Evolutionary conservation across 2,797 vertebrate genomes (phyloP), one percentile per base, ranked within the genome.

Genomic region (Characodon lateralis): DNA sequence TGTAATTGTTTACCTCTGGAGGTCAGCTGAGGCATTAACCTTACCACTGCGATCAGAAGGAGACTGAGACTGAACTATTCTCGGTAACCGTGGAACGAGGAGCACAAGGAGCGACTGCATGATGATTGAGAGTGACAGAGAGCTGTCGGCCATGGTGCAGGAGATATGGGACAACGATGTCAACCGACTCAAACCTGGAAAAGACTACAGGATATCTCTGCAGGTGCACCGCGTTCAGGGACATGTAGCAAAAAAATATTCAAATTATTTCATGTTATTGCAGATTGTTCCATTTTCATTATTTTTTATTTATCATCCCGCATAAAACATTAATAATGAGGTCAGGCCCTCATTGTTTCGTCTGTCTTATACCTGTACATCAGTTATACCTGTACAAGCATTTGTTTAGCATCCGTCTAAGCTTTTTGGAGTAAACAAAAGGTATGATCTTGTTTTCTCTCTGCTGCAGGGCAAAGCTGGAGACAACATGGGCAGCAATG

Each of bases 161-260:
- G 87, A 94, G 66, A 91, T 96, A 5, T 96, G 96, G 96, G 95
- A 96, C 92, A 95, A 93, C 0, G 96, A 96, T 43, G 2, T 93
- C 83, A 96, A 96, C 90, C 91, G 96, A 68, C 94, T 96, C 28
- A 81, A 78, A 66, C 96, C 96, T 53, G 96, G 96, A 39, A 93
- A 75, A 51, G 96, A 96, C 89, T 96, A 96, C 91, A 92, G 89
- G 84, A 96, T 96, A 87, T 95, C 93, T 71, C 94, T 96, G 79
- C 96, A 96, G 95, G 96, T 96, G 80, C 35, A 72, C 28, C 61
- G 22, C n/a, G 12, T 31, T 69, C n/a, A 75, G 56, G 56, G n/a
- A 39, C 24, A 70, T 13, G 2, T 20, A 18, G 20, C 14, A 55
- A 55, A n/a, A 6, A 35, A 35, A 56, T 43, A 2, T 41, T 9